phyloP scores from a whole-genome alignment of 2,888 invertebrate genomes.

The Drosophila trichaetosa region DNA sequence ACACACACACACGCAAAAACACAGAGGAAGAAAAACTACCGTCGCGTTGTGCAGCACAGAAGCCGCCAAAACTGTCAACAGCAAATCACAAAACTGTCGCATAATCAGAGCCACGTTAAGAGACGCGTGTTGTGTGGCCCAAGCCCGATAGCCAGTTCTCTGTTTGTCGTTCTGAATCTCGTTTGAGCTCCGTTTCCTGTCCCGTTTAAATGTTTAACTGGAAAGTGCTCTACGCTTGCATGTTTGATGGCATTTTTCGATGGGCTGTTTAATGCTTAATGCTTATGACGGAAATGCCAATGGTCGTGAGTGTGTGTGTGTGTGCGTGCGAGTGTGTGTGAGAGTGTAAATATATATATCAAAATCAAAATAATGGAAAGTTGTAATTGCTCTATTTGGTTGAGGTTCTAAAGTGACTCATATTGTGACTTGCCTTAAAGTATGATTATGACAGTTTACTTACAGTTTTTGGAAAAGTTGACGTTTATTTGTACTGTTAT shows the following conservation, averaged over 20 bases:
- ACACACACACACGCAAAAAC: neutral
- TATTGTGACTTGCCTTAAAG: constrained; percentile 2
- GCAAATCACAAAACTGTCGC: constrained; percentile 31
- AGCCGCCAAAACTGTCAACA: constrained; percentile 47
- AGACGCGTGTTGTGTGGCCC: constrained; percentile 29
- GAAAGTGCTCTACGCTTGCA: constrained; percentile 34
- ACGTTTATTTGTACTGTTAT: neutral
- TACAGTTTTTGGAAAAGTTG: constrained; percentile 20
- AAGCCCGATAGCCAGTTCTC: constrained; percentile 2
- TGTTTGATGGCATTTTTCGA: constrained; percentile 56
- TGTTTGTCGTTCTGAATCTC: constrained; percentile 32
- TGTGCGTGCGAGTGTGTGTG: constrained; percentile 1
- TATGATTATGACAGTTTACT: constrained; percentile 18
- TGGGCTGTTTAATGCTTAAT: constrained; percentile 42
- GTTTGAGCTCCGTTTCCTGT: constrained; percentile 30
- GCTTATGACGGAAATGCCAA: constrained; percentile 57
- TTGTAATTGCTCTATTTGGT: constrained; percentile 60
- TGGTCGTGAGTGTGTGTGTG: neutral
- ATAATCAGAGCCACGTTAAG: constrained; percentile 28
- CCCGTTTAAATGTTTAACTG: constrained; percentile 20
- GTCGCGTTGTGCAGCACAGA: constrained; percentile 28
- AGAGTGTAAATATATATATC: neutral
- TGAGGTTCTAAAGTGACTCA: constrained; percentile 31
- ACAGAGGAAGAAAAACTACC: neutral
- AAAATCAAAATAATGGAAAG: constrained; percentile 45